A percentile compares a stretch with the other conserved stretches of the same genome.
Conservation (phyloP, 2,113 vertebrate genomes). For the Zosterops borbonicus region DNA sequence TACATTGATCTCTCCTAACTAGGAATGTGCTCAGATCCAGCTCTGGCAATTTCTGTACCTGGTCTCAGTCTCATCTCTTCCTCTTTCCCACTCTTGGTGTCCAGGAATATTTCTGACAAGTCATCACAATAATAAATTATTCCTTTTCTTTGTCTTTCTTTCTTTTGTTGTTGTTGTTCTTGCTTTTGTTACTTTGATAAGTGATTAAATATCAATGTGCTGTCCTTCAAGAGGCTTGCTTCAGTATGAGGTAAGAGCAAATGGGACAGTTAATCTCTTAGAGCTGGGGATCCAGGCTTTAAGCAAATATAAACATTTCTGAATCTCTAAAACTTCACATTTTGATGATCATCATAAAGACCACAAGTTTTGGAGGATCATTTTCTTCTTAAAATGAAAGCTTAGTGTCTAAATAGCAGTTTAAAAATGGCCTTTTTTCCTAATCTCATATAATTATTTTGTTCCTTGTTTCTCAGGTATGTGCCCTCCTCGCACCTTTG, state of each 20-base stretch:
- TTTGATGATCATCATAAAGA: background rate
- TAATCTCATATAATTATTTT: background rate
- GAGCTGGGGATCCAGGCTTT: background rate
- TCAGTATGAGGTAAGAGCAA: background rate
- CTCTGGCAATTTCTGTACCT: background rate
- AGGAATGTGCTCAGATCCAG: background rate
- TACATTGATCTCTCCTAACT: background rate
- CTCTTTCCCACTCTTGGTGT: background rate
- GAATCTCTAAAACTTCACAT: background rate
- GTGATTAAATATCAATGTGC: background rate
- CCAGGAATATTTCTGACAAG: background rate
- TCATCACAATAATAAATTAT: background rate
- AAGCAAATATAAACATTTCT: background rate
- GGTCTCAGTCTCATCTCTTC: background rate
- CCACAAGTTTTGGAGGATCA: background rate
- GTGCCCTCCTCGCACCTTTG: background rate
- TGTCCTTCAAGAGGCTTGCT: background rate
- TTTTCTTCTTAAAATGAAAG: background rate
- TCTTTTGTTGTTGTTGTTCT: background rate
- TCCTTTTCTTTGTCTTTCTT: background rate
- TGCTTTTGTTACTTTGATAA: background rate
- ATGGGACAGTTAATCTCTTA: background rate
- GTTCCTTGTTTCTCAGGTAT: background rate
- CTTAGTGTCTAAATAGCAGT: background rate
- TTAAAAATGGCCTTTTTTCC: background rate